A percentile compares a stretch with the other conserved stretches of the same genome.
Evolutionary conservation across 2,888 invertebrate species (phyloP).

Genomic region (Pristionchus arcanus): DNA sequence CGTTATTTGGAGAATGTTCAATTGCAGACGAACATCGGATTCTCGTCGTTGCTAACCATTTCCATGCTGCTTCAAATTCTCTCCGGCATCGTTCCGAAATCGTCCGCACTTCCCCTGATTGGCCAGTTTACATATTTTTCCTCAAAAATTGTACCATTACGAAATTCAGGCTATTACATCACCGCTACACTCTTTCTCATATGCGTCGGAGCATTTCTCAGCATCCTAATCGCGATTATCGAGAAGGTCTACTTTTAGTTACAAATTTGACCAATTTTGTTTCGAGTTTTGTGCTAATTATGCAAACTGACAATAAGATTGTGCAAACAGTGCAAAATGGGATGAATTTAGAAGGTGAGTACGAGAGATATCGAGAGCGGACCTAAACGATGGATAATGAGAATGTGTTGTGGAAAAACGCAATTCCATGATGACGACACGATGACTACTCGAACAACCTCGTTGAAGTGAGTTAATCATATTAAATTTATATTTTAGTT

Average conservation of each 20-base stretch:
- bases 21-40: neutral
- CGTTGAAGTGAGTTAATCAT: too few relatives aligned
- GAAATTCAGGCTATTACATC: neutral
- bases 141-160: neutral
- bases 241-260: neutral
- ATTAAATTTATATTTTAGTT: too few relatives aligned
- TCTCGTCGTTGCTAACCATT: neutral
- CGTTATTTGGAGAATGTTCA: too few relatives aligned
- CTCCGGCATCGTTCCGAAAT: constrained; percentile 2
- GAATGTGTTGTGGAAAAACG: neutral
- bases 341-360: neutral
- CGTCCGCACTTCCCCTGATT: neutral
- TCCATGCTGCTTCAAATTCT: neutral
- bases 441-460: too few relatives aligned
- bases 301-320: too few relatives aligned
- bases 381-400: neutral
- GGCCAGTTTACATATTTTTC: neutral
- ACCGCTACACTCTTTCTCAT: neutral
- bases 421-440: too few relatives aligned
- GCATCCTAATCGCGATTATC: neutral
- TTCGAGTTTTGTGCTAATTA: too few relatives aligned
- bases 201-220: neutral
- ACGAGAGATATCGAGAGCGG: neutral
- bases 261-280: too few relatives aligned
- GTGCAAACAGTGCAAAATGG: too few relatives aligned